Evolutionary conservation across 2,797 vertebrate genomes (phyloP), one percentile per base, ranked within the genome.

Genomic region (Pelochelys cantorii): DNA sequence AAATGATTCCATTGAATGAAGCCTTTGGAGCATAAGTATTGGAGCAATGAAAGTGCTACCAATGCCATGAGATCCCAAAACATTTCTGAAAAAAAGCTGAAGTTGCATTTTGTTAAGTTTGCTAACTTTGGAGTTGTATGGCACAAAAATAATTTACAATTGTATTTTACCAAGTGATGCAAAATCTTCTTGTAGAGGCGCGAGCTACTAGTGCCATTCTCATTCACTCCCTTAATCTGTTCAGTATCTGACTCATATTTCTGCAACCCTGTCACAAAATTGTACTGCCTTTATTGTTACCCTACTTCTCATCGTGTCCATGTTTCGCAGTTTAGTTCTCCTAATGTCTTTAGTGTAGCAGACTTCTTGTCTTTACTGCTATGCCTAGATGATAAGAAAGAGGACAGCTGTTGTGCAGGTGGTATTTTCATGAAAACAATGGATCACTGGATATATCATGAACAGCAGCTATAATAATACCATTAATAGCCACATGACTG

Each of bases 391-490:
- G 82, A 91, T 90, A 78, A 48, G 85, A 95, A 95, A 87, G 90
- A 29, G 80, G 25, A 53, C 12, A 80, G 34, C 90, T 92, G 95
- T 15, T 94, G 74, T 92, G 78, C 91, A 92, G 82, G 88, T 82
- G 87, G 20, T 87, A 9, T 88, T 96, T 93, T 84, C 42, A 77
- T 90, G 89, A 94, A 95, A 96, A 94, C 82, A 34, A 90, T 87
- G 56, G 56, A 17, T 17, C n/a, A 68, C 31, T 68, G 65, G 93
- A 95, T 87, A 54, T 65, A 65, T 88, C 29, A 79, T 89, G 93
- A 95, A 15, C 53, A 54, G 53, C 53, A 54, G 11, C 53, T 96
- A 92, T 86, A 96, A 95, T 94, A 97, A 96, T 93, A 96, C 9
- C 31, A 85, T 96, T 93, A 94, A 95, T 94, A 95, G 88, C 68